Evolutionary conservation across 2,888 invertebrate species (phyloP), one percentile per base, ranked within the genome.

Genomic region (Globia sparganii): DNA sequence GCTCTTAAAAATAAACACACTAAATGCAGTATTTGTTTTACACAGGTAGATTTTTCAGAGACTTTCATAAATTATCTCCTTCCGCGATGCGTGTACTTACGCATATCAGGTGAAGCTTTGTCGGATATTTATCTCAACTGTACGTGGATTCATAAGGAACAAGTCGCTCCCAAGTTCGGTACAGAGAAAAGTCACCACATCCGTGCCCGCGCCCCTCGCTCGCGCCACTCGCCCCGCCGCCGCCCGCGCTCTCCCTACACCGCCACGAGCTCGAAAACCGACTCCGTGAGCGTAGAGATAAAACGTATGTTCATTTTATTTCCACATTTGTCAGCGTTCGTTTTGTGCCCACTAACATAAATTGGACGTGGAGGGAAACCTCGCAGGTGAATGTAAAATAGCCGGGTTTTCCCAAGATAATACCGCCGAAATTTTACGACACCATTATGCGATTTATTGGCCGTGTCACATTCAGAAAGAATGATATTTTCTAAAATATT

Each of bases 331-430:
- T 96, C 96, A 96, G 95, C 96, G 94, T 96, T 96, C 96, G 96
- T 96, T 96, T 96, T 96, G 96, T 96, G 95, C 96, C 95, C 96
- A 96, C 96, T 96, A 96, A 96, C 96, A 96, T 96, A 96, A 96
- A 96, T 96, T 96, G 96, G 95, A 96, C 94, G 95, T 93, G 94
- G 94, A 96, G 96, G 96, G 94, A 95, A 96, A 94, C 95, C 95
- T 94, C 96, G 94, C 95, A 96, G 96, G 96, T 96, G 96, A 96
- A 96, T 96, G 96, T 96, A 96, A 96, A 96, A 96, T 96, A 96
- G 95, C 96, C 93, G 92, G 94, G 94, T 95, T 95, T 95, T 95
- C 95, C 96, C 96, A 95, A 96, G 96, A 96, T 96, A 96, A 96
- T 96, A 94, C 95, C 93, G 91, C 92, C 93, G 94, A 96, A 96